Base-by-base conservation (phyloP, 2,888 invertebrate genomes). In the Cantharis rufa region DNA sequence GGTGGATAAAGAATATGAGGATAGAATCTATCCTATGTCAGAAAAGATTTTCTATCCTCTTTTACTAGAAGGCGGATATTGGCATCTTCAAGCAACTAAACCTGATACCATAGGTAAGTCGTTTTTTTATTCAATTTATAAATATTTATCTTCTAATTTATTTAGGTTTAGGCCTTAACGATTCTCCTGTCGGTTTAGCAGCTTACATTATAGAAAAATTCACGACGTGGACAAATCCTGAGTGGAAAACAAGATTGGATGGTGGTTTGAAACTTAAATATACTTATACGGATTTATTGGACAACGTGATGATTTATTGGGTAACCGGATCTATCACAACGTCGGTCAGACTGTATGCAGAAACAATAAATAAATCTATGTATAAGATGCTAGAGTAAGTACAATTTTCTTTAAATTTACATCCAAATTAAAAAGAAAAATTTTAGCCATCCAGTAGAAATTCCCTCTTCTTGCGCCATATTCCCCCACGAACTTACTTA, bases 141-240 rank as follows among this genome's bases (percentile, higher is more conserved):
- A 0, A 21, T 24, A 24, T 3, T 1, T 27, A 27, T 27, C 3
- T 15, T 7, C 24, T n/a, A 28, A 15, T 69, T 27, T 70, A 13
- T 32, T 32, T 21, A 94, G 94, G 95, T 16, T 89, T 91, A 1
- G 93, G 90, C 0, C 86, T 97, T 32, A 89, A 90, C 15, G 94
- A 95, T 81, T 94, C 95, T 0, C 98, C 98, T 0, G 91, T 94
- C 0, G 97, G 96, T 0, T 88, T 98, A 76, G 96, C 96, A 0
- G 95, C 95, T 0, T 98, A 97, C 84, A 94, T 98, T 72, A 87
- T 98, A 11, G 97, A 98, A 84, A 98, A 97, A 86, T 97, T 96
- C 88, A 92, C 93, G 11, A 91, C 92, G 0, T 94, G 94, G 93
- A 95, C 94, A 0, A 90, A 92, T 85, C 84, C 85, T 0, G 85